phyloP scores from a whole-genome alignment of 37 sponge, comb jelly and placozoan species.

The Mnemiopsis leidyi region DNA sequence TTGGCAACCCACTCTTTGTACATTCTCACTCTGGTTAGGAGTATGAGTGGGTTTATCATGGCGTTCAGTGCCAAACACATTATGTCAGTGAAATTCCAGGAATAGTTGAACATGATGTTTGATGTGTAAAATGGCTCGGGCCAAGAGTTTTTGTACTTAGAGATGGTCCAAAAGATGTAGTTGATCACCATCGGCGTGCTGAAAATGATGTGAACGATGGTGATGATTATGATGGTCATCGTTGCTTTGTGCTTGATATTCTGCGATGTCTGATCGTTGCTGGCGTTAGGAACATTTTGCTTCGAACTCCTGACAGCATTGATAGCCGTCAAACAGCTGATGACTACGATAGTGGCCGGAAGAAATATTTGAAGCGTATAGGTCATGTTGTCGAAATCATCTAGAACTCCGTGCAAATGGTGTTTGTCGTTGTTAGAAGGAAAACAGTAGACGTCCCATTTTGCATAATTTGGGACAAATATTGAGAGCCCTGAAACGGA shows the following conservation, averaged over 20 bases:
- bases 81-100: conserved; percentile 30
- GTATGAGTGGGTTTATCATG: not conserved
- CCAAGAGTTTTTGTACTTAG: not conserved
- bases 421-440: not conserved
- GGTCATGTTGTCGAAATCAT: not conserved
- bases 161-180: not conserved
- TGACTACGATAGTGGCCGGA: not conserved
- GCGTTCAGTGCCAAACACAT: conserved; percentile 6
- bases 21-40: not conserved
- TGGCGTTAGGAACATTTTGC: not conserved
- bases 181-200: not conserved
- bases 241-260: not conserved
- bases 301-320: not conserved
- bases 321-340: not conserved
- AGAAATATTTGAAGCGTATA: not conserved
- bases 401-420: not conserved
- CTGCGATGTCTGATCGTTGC: not conserved
- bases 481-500: not conserved
- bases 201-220: not conserved
- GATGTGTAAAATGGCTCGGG: not conserved
- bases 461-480: not conserved
- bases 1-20: not conserved
- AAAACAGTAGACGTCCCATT: not conserved
- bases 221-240: not conserved
- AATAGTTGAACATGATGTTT: not conserved